Base-by-base conservation (phyloP, 2,113 vertebrate species). In the Phrynocephalus versicolor region DNA sequence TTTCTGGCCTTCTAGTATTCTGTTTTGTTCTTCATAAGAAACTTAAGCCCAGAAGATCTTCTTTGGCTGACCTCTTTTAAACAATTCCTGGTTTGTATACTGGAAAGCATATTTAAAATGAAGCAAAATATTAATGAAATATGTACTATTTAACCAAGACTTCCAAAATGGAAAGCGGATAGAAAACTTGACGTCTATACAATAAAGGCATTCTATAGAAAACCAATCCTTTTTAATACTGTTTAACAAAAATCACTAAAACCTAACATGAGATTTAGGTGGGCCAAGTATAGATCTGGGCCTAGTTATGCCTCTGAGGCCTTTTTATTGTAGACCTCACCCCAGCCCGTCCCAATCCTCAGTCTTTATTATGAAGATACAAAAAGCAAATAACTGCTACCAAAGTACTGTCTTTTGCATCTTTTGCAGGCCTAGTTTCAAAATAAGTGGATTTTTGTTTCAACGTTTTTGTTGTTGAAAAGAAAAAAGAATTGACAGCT, bases 21-120 rank as follows among this genome's bases (percentile, higher is more conserved):
- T 91, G 81, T 71, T 88, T 88, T 73, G 64, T 86, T 81, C 69
- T 23, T 35, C 81, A 85, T 83, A 77, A 64, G 67, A 86, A 74
- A 71, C 19, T 79, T 41, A 81, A 87, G 65, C 19, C 74, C 80
- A 87, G 21, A 58, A 80, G 75, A 83, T 78, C 90, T 76, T 69
- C 81, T 89, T 85, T 86, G 71, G 85, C 81, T 80, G 57, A 85
- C 67, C 71, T 2, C 9, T 67, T 69, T 30, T 77, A 64, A 84
- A 45, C 74, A 75, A 23, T 88, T 64, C 75, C n/a, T 33, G 19
- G 72, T 77, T 33, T 1, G 64, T 37, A 64, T 71, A 79, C 79
- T 81, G 80, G 82, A 81, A 16, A 65, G 67, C 57, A 82, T 15
- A 72, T 4, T 75, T 39, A 27, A 67, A 21, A 51, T 41, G 70